Evolutionary conservation across 2,113 vertebrate genomes (phyloP), one percentile per base, ranked within the genome.

Genomic region (Prietella phreatophila): DNA sequence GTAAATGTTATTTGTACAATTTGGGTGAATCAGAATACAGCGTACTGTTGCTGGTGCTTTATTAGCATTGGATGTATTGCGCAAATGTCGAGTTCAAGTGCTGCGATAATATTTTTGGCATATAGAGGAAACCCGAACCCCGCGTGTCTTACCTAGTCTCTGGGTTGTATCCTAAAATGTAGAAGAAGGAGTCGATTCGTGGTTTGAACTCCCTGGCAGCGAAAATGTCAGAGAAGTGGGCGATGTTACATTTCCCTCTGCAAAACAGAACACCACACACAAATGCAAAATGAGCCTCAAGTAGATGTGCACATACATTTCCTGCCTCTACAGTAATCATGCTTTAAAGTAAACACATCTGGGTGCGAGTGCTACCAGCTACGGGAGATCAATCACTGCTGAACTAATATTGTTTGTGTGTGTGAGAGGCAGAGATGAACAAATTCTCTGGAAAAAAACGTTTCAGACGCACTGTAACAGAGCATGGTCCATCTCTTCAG

Each of bases 211-310:
- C 98, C 95, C 96, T 96, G 93, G 98, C 98, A 96, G 97, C 98
- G 94, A 99, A 99, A 93, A 99, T 99, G 95, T 99, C 98, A 90
- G 98, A 99, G 96, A 99, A 99, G 96, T 99, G 98, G 92, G 97
- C 97, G 94, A 99, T 99, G 93, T 97, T 99, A 94, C 98, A 99
- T 94, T 99, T 99, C 92, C 98, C 98, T 94, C 98, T 99, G 96
- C 88, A 93, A 92, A 88, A 93, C 87, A 96, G 90, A 91, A 92
- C 82, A 86, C 89, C 82, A 86, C 89, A 91, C 88, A 61, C 85
- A 85, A 81, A 50, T 67, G 71, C 39, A 86, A 86, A 84, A 84
- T 76, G 78, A 85, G 76, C 85, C 17, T 81, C 47, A 85, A 3
- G 71, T 55, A 55, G 25, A 71, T 22, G 61, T 82, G 65, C 50